These are phyloP conservation scores for Pseudococcus jackbeardsleyi DNA, from an alignment of 2,888 invertebrate species.

Conservation along the genomic window DNA sequence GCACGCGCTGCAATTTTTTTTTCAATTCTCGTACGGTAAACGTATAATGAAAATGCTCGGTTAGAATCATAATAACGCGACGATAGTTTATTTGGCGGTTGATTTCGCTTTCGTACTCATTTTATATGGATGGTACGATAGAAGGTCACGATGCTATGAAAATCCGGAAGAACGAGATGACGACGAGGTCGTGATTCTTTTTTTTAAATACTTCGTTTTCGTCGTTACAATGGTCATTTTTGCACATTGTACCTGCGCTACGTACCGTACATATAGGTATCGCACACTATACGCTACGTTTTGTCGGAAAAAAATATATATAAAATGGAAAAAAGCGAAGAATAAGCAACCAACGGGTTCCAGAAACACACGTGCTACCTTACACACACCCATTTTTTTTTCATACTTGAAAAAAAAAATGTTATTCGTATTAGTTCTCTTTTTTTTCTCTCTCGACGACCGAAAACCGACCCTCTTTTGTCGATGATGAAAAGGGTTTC, in stretches of 20 bases:
- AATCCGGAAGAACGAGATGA: slow-evolving; percentile 57
- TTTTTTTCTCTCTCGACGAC: neutral
- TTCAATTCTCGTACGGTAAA: neutral
- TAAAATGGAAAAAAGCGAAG: neutral
- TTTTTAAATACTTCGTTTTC: slow-evolving; percentile 57
- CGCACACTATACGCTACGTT: neutral
- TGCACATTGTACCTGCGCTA: slow-evolving; percentile 36
- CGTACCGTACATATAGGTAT: neutral
- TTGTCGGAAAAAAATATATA: neutral
- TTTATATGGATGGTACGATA: slow-evolving; percentile 60
- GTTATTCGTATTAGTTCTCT: neutral
- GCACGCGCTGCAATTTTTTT: slow-evolving; percentile 26
- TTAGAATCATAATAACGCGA: slow-evolving; percentile 38
- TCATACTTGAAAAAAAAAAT: neutral
- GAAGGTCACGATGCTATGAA: slow-evolving; percentile 55
- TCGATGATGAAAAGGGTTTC: slow-evolving; percentile 28
- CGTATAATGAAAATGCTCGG: neutral
- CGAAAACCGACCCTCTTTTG: slow-evolving; percentile 17
- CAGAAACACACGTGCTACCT: slow-evolving; percentile 40
- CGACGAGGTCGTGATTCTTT: slow-evolving; percentile 58
- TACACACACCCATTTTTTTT: slow-evolving; percentile 47
- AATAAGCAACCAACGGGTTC: neutral
- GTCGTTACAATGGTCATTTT: slow-evolving; percentile 44
- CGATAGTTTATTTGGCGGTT: slow-evolving; percentile 58
- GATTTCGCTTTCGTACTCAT: slow-evolving; percentile 57